These are phyloP conservation scores for Cygnus atratus DNA, from an alignment of 2,113 vertebrate genomes.

Conservation along the genomic window DNA sequence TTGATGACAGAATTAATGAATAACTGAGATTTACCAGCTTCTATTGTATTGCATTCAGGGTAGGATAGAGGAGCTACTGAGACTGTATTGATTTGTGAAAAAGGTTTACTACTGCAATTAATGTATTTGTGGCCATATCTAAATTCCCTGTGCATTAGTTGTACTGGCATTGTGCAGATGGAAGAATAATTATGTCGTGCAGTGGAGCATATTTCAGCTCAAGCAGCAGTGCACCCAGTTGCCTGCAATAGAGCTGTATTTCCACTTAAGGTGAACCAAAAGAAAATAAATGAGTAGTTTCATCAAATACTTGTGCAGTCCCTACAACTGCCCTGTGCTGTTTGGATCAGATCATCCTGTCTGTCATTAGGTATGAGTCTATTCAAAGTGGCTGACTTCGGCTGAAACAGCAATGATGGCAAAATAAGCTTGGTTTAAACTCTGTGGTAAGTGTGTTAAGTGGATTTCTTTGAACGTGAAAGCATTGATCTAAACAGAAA, in stretches of 20 bases:
- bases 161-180: background rate
- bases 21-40: background rate
- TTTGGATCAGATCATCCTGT: background rate
- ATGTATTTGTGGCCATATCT: background rate
- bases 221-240: background rate
- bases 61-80: background rate
- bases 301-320: fast-evolving
- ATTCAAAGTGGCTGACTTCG: background rate
- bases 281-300: background rate
- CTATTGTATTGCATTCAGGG: background rate
- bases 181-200: background rate
- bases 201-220: background rate
- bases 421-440: background rate
- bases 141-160: background rate
- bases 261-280: background rate
- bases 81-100: background rate
- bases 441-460: background rate
- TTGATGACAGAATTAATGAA: background rate
- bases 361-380: background rate
- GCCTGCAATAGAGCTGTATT: background rate
- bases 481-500: background rate
- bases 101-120: background rate
- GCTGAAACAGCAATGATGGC: background rate
- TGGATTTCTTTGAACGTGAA: background rate
- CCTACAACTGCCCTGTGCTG: background rate